phyloP scores from a whole-genome alignment of 2,113 vertebrate genomes.

The Hypocryptadius cinnamomeus region DNA sequence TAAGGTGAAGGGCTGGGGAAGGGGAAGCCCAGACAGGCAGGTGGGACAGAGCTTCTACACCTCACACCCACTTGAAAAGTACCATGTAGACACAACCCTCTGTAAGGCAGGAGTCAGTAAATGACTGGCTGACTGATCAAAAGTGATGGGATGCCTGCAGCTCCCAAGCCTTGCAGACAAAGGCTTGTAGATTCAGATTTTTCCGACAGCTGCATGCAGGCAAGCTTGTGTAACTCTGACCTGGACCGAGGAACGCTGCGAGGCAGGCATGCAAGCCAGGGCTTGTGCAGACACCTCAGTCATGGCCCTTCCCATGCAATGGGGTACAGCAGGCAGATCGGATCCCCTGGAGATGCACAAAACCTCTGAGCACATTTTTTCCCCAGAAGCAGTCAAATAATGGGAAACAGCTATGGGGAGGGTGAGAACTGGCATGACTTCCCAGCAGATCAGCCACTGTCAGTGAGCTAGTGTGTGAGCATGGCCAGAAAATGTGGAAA shows the following conservation, averaged over 20 bases:
- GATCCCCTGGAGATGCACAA: background rate
- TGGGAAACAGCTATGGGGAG: background rate
- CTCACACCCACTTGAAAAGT: background rate
- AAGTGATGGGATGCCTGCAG: background rate
- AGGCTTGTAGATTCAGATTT: background rate
- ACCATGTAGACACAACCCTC: background rate
- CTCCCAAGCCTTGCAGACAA: background rate
- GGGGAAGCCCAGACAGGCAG: background rate
- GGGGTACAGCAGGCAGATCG: background rate
- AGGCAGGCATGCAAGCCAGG: background rate
- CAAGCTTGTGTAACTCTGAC: background rate
- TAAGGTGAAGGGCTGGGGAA: background rate
- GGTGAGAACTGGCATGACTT: accelerated
- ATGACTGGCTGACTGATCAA: background rate
- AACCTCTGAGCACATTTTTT: background rate
- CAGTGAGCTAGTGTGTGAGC: accelerated
- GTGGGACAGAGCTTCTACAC: background rate
- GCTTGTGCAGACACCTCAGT: background rate
- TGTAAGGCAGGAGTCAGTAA: background rate
- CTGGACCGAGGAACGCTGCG: accelerated
- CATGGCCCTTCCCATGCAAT: accelerated
- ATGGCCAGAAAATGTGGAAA: background rate
- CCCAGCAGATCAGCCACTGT: background rate
- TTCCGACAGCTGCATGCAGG: background rate
- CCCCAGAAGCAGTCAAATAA: background rate